phyloP scores from a whole-genome alignment of 2,797 vertebrate species.

The Tapera naevia region DNA sequence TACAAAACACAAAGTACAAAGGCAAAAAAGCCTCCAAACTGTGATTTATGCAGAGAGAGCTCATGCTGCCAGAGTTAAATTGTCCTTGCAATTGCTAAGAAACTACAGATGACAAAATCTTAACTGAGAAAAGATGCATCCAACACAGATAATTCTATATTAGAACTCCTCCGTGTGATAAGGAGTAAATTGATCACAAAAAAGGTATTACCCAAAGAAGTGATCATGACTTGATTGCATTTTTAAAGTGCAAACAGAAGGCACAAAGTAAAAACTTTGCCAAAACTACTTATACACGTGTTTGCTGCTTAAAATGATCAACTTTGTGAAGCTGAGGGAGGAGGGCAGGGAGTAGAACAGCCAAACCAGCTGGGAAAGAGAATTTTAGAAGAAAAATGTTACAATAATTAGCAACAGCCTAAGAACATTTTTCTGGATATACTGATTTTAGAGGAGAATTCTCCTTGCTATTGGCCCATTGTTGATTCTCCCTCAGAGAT shows the following conservation, averaged over 20 bases:
- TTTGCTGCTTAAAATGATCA: background rate
- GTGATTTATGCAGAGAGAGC: slow-evolving; percentile 23
- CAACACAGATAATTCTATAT: slow-evolving; percentile 33
- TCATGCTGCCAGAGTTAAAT: slow-evolving; percentile 46
- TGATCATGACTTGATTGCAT: slow-evolving; percentile 7
- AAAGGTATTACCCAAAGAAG: background rate
- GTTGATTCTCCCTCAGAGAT: background rate
- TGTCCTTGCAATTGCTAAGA: slow-evolving; percentile 54
- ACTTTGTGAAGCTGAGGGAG: background rate
- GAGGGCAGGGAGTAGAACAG: background rate
- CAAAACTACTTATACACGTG: background rate
- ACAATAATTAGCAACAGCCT: slow-evolving; percentile 1
- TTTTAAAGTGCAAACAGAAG: slow-evolving; percentile 35
- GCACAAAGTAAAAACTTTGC: too few relatives aligned
- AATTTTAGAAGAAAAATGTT: slow-evolving; percentile 14
- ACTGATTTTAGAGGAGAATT: background rate
- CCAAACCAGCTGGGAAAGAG: background rate
- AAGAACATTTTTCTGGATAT: slow-evolving; percentile 21
- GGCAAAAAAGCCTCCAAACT: background rate
- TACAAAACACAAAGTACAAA: background rate
- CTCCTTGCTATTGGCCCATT: background rate
- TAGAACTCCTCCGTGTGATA: slow-evolving; percentile 18
- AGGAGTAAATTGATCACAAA: slow-evolving; percentile 38
- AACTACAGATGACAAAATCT: slow-evolving; percentile 16
- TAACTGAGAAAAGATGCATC: slow-evolving; percentile 27